Evolutionary conservation across 2,797 vertebrate genomes (phyloP).

Genomic region (Borostomias antarcticus): DNA sequence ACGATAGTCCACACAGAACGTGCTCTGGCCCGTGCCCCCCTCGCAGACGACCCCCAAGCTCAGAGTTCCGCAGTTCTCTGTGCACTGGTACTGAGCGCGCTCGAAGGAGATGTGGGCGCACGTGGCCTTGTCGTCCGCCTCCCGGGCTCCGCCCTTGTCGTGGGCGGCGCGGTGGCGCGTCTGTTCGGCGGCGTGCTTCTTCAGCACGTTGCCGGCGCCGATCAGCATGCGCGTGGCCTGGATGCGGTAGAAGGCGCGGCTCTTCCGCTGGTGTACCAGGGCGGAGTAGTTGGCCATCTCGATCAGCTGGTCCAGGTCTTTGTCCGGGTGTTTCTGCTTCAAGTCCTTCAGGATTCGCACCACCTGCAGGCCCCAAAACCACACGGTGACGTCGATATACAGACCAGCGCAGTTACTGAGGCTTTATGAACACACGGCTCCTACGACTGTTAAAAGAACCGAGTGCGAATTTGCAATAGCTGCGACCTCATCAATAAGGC

Average conservation of each 20-base stretch:
- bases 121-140: constrained; percentile 54
- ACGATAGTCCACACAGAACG: constrained; percentile 92
- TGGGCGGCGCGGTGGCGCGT: constrained; percentile 35
- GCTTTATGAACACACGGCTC: no score
- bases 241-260: constrained; percentile 93
- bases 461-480: no score
- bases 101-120: constrained; percentile 89
- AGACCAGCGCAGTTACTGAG: no score
- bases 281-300: constrained; percentile 93
- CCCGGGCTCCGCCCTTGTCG: constrained; percentile 30
- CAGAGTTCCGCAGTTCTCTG: constrained; percentile 87
- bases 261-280: constrained; percentile 91
- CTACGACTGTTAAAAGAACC: no score
- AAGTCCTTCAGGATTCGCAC: constrained; percentile 92
- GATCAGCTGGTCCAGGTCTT: constrained; percentile 91
- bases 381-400: neutral
- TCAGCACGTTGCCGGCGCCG: constrained; percentile 90
- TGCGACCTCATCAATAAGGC: no score
- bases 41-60: constrained; percentile 81
- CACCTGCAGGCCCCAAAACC: constrained; percentile 61
- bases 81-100: constrained; percentile 88
- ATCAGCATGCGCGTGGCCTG: constrained; percentile 93
- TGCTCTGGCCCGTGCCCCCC: constrained; percentile 80
- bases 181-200: constrained; percentile 83
- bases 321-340: constrained; percentile 92